Conservation (phyloP, 2,113 vertebrate species). For the Perca schrenkii region DNA sequence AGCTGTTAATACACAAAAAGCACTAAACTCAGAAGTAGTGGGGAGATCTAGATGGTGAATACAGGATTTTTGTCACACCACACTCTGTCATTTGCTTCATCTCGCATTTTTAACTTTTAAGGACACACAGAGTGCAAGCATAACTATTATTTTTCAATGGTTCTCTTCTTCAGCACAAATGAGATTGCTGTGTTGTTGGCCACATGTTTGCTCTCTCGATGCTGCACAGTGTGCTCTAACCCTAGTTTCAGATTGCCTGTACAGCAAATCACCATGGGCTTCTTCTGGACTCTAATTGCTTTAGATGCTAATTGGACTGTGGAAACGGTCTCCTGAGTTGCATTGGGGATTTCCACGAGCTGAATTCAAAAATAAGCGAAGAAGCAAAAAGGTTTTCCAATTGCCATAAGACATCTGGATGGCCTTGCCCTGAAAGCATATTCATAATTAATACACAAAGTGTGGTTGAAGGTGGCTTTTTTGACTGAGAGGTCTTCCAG, state of each 20-base stretch:
- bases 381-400: slow-evolving; percentile 81
- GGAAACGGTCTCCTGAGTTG: slow-evolving; percentile 76
- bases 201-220: slow-evolving; percentile 35
- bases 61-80: slow-evolving; percentile 3
- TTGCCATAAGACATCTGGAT: slow-evolving; percentile 84
- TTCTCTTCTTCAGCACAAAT: slow-evolving; percentile 29
- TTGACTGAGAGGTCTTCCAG: slow-evolving; percentile 81
- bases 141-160: slow-evolving; percentile 31
- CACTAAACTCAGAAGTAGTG: slow-evolving; percentile 18
- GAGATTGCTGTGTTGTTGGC: slow-evolving; percentile 24
- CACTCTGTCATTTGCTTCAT: slow-evolving; percentile 17
- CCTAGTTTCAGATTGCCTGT: slow-evolving; percentile 60
- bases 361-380: slow-evolving; percentile 75
- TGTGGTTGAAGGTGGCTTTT: slow-evolving; percentile 80
- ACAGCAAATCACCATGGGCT: slow-evolving; percentile 71
- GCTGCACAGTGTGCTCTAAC: slow-evolving; percentile 60
- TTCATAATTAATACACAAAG: slow-evolving; percentile 86
- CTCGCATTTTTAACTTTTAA: slow-evolving; percentile 27
- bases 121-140: slow-evolving; percentile 19
- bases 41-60: background rate
- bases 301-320: slow-evolving; percentile 83
- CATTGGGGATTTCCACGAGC: slow-evolving; percentile 81
- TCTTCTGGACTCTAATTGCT: slow-evolving; percentile 80
- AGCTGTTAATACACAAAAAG: slow-evolving; percentile 9
- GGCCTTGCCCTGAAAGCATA: slow-evolving; percentile 86